These are phyloP conservation scores for Oxyura jamaicensis DNA, from an alignment of 2,113 vertebrate genomes.

Conservation along the genomic window DNA sequence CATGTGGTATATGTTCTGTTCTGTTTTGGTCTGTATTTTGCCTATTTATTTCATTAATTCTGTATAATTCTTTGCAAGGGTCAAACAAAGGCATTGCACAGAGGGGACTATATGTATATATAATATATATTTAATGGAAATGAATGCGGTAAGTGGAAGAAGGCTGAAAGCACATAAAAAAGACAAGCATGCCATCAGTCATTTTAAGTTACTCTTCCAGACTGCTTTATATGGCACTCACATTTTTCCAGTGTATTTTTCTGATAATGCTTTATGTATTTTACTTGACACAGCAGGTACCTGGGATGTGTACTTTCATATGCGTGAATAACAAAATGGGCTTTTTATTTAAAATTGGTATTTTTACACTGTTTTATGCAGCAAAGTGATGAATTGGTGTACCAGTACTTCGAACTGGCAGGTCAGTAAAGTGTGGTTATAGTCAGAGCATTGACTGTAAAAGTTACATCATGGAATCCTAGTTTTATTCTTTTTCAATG, in stretches of 20 bases:
- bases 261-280: slow-evolving; percentile 20
- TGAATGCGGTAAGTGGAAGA: neutral
- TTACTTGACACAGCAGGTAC: neutral
- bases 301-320: neutral
- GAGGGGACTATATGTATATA: neutral
- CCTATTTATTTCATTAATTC: neutral
- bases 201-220: slow-evolving; percentile 29
- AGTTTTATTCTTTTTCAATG: neutral
- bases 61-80: neutral
- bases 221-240: neutral
- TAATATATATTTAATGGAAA: neutral
- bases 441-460: neutral
- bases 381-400: neutral
- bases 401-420: neutral
- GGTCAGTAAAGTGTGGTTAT: neutral
- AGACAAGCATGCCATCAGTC: neutral
- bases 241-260: slow-evolving; percentile 21
- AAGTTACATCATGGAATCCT: neutral
- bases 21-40: neutral
- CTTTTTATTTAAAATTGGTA: slow-evolving; percentile 38
- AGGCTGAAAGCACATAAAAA: neutral
- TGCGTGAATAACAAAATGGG: neutral
- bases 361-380: neutral
- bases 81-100: neutral
- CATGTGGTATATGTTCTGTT: neutral